phyloP scores from a whole-genome alignment of 2,888 invertebrate species.

The Microplitis manilae region DNA sequence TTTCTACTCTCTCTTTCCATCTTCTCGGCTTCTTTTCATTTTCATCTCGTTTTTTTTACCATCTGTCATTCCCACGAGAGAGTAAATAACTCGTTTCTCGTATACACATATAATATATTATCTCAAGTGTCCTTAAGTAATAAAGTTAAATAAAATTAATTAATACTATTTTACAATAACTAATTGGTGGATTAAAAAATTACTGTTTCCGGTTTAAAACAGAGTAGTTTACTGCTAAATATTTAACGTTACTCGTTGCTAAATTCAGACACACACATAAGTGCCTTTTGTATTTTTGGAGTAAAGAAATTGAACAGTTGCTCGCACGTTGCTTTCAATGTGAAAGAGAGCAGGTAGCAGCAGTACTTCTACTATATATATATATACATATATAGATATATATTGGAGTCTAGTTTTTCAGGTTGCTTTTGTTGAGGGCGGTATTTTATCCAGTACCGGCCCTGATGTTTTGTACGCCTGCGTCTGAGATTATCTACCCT shows the following conservation, averaged over 20 bases:
- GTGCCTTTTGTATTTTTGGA: conserved; percentile 33
- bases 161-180: neutral
- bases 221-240: neutral
- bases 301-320: conserved; percentile 27
- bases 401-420: neutral
- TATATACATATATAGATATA: neutral
- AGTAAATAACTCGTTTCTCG: conserved; percentile 34
- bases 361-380: neutral
- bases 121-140: neutral
- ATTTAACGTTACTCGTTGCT: neutral
- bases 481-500: conserved; percentile 33
- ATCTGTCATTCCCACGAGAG: conserved; percentile 49
- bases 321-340: conserved; percentile 21
- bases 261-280: neutral
- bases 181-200: neutral
- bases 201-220: neutral
- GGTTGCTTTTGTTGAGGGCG: conserved; percentile 33
- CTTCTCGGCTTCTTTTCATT: conserved; percentile 25
- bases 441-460: conserved; percentile 31
- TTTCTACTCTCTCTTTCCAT: conserved; percentile 26
- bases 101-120: conserved; percentile 9
- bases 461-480: conserved; percentile 34
- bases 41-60: conserved; percentile 36
- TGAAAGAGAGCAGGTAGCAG: conserved; percentile 27
- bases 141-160: neutral